Conservation (phyloP, 2,888 invertebrate genomes). For the Bombylius discolor region DNA sequence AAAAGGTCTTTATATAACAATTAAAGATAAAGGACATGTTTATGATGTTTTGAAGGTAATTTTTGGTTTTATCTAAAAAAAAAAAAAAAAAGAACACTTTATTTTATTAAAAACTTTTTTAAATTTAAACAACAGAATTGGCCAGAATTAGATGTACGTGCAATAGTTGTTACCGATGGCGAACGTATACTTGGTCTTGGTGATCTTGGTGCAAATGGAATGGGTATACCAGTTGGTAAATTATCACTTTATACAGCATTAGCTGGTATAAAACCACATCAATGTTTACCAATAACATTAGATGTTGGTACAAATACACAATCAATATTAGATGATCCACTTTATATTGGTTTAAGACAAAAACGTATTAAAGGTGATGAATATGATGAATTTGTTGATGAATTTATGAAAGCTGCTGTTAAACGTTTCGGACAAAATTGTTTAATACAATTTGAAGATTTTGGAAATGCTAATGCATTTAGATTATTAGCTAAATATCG, state of each 20-base stretch:
- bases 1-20: conserved; percentile 89
- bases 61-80: background rate
- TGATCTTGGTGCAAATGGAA: conserved; percentile 93
- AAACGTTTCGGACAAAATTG: conserved; percentile 73
- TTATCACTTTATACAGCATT: conserved; percentile 92
- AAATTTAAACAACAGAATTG: conserved; percentile 36
- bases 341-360: conserved; percentile 88
- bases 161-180: conserved; percentile 93
- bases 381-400: conserved; percentile 91
- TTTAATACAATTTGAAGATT: conserved; percentile 93
- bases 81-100: no score
- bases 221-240: conserved; percentile 99
- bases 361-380: conserved; percentile 64
- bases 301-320: conserved; percentile 87
- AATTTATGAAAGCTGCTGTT: conserved; percentile 91
- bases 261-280: conserved; percentile 89
- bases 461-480: conserved; percentile 96
- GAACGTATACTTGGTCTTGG: conserved; percentile 96
- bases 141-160: conserved; percentile 76
- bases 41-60: conserved; percentile 85
- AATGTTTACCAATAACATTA: conserved; percentile 86
- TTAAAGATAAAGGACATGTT: conserved; percentile 89
- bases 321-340: conserved; percentile 75
- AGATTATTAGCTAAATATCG: conserved; percentile 81
- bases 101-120: background rate